Evolutionary conservation across 2,797 vertebrate species (phyloP).

Genomic region (Sebastes itinus): DNA sequence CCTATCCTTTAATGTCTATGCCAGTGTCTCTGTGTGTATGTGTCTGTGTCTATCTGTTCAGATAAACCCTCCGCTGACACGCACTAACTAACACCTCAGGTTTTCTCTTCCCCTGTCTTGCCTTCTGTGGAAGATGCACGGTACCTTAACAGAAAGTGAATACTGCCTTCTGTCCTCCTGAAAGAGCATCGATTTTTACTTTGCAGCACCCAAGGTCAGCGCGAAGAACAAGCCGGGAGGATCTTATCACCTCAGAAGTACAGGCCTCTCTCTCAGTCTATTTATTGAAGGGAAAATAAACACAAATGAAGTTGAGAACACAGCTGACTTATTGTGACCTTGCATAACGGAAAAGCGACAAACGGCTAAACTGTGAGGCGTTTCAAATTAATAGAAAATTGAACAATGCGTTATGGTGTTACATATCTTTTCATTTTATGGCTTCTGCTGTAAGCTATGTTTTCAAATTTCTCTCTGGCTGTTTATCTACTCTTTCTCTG

Average conservation of each 20-base stretch:
- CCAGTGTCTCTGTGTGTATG: neutral
- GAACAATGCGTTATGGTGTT: neutral
- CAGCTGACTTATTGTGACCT: conserved; percentile 50
- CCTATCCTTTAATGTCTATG: neutral
- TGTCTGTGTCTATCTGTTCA: conserved; percentile 25
- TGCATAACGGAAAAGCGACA: conserved; percentile 17
- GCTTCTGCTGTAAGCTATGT: neutral
- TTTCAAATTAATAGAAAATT: conserved; percentile 12
- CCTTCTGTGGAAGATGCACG: conserved; percentile 29
- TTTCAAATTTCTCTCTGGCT: neutral
- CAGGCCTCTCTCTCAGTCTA: conserved; percentile 53
- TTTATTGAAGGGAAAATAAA: conserved; percentile 62
- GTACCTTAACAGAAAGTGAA: conserved; percentile 70
- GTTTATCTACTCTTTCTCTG: conserved; percentile 19
- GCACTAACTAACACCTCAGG: conserved; percentile 38
- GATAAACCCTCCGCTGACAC: conserved; percentile 56
- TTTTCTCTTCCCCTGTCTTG: conserved; percentile 40
- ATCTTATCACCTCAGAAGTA: conserved; percentile 70
- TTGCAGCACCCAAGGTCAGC: conserved; percentile 72
- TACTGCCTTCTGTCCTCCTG: conserved; percentile 64
- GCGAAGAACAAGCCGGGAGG: conserved; percentile 63
- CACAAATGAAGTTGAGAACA: conserved; percentile 64
- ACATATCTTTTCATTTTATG: conserved; percentile 4
- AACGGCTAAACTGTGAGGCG: neutral
- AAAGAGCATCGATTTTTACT: conserved; percentile 77